Evolutionary conservation across 2,113 vertebrate species (phyloP).

Genomic region (Odontophorus gujanensis): DNA sequence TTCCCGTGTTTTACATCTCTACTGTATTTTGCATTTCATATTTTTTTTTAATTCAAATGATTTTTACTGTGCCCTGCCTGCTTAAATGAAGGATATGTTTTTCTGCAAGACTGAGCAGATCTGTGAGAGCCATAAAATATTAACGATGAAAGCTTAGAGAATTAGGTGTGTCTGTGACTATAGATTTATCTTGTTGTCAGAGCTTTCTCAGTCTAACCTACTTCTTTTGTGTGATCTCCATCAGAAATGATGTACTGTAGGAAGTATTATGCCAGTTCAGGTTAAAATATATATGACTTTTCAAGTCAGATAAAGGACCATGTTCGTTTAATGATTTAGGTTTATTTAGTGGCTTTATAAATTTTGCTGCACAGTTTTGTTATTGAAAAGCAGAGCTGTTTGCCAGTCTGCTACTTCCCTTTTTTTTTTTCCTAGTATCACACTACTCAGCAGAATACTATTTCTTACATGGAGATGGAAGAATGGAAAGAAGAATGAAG

Average conservation of each 20-base stretch:
- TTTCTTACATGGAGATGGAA: neutral
- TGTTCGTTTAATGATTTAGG: conserved; percentile 35
- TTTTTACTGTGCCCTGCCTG: conserved; percentile 33
- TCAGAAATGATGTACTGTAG: conserved; percentile 18
- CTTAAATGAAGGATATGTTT: conserved; percentile 83
- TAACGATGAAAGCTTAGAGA: conserved; percentile 80
- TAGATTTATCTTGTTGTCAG: conserved; percentile 59
- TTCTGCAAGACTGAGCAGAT: conserved; percentile 76
- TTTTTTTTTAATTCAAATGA: conserved; percentile 25
- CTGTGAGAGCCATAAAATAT: conserved; percentile 84
- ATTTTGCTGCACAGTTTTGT: neutral
- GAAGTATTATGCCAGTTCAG: conserved; percentile 30
- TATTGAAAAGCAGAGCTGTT: neutral
- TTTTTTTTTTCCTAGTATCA: neutral
- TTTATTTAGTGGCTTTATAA: conserved; percentile 28
- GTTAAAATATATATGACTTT: conserved; percentile 36
- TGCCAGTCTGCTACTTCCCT: neutral
- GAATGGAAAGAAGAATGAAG: neutral
- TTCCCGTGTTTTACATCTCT: conserved; percentile 35
- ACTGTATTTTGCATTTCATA: conserved; percentile 50
- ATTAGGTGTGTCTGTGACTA: conserved; percentile 68
- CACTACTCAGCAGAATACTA: neutral
- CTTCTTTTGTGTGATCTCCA: conserved; percentile 27
- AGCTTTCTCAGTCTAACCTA: conserved; percentile 38
- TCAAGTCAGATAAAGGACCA: conserved; percentile 4